Evolutionary conservation across 1,140 invertebrate genomes (phyloP), one percentile per base, ranked within the genome.

Genomic region (Cheumatopsyche charites): DNA sequence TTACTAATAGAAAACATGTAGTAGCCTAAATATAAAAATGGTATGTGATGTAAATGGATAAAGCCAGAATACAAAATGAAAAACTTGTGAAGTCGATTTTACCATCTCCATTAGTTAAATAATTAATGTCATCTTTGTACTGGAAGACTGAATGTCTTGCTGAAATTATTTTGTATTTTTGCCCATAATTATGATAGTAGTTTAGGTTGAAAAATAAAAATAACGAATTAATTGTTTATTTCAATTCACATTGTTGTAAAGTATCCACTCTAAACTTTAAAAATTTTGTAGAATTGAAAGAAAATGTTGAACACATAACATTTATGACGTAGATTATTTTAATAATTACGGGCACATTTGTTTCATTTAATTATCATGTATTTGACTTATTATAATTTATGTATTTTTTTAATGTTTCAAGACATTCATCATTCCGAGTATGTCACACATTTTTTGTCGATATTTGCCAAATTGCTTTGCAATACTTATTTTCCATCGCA

Each of bases 21-120:
- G n/a, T 75, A 75, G 74, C 74, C 71, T 75, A 75, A 72, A 65
- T 70, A 70, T 43, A 47, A 9, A 21, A 58, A 58, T 17, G n/a
- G 9, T 52, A 52, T 52, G 47, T 52, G 47, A 52, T 52, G 47
- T 52, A 52, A 52, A 52, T 52, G 2, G 12, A 47, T n/a, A 47
- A 52, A 6, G 15, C 47, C 47, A 52, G 5, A 19, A 17, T 17
- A 13, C 1, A 52, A 17, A 52, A 52, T 69, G 52, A 67, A 69
- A n/a, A 55, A 25, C 62, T 19, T 68, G 36, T 45, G 72, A 65
- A 45, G 55, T 67, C 9, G 67, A 62, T 36, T 36, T 36, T 36
- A 36, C 29, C 29, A 36, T 36, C 29, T 9, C 9, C 29, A 9
- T 36, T 36, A 36, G 29, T 36, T 36, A 36, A 36, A 36, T 66